Evolutionary conservation across 2,888 invertebrate species (phyloP), one percentile per base, ranked within the genome.

Genomic region (Acronicta psi): DNA sequence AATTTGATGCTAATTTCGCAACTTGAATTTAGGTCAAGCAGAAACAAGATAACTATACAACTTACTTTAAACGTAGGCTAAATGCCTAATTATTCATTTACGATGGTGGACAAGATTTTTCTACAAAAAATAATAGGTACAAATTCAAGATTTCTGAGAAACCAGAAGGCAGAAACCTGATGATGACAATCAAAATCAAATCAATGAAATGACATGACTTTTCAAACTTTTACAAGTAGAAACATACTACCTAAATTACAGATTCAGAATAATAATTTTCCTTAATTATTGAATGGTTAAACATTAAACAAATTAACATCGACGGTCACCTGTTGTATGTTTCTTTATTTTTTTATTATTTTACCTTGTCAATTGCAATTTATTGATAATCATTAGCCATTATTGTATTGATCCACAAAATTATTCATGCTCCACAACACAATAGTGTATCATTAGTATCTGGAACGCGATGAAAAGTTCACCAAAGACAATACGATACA

Each of bases 31-130:
- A 31, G n/a, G 25, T 13, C 36, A 44, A 47, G 25, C 25, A 42
- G 1, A 53, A 20, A 14, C 44, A 25, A 13, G 23, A 43, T 36
- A 8, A 8, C 13, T 25, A 49, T 14, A 34, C 59, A 52, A 81
- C 83, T 78, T 71, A 85, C 85, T 73, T 64, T n/a, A 58, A 73
- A 69, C 61, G 17, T 69, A 76, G 76, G 76, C 76, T 59, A 2
- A 45, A 44, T 40, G 73, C 73, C 73, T 74, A 60, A 36, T 58
- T 25, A 36, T 54, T 63, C 36, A 37, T 44, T 38, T 41, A 72
- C 20, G 50, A 61, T 44, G 42, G 16, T 54, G 43, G 36, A 54
- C 51, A 54, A 49, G 46, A 41, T 59, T 63, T 59, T n/a, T 34
- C 38, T 54, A 59, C 53, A 57, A 55, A 74, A 71, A 74, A 41